Evolutionary conservation across 2,113 vertebrate genomes (phyloP).

Genomic region (Takifugu bimaculatus): DNA sequence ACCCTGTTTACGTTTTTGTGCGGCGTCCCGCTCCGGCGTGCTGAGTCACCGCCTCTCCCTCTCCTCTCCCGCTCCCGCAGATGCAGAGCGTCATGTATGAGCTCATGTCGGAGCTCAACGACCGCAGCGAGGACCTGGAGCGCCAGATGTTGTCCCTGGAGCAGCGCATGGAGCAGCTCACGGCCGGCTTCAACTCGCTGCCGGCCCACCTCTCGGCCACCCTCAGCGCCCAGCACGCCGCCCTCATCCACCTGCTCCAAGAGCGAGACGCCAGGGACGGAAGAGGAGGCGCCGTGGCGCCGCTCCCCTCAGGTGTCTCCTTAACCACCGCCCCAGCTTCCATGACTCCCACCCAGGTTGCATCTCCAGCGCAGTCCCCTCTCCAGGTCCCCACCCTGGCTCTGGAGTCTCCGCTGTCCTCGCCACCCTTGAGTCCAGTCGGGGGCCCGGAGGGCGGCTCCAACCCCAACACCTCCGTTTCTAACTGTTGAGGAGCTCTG

Average conservation of each 20-base stretch:
- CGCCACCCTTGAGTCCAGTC: constrained; percentile 76
- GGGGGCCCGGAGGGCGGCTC: constrained; percentile 79
- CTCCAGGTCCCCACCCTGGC: constrained; percentile 69
- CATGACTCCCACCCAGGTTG: constrained; percentile 40
- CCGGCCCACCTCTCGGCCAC: constrained; percentile 87
- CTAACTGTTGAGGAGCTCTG: constrained; percentile 81
- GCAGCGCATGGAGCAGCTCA: constrained; percentile 90
- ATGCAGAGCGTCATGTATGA: constrained; percentile 99
- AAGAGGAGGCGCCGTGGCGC: constrained; percentile 54
- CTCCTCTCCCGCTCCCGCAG: constrained; percentile 59
- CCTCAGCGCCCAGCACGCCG: constrained; percentile 90
- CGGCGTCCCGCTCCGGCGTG: constrained; percentile 11
- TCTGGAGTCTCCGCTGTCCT: constrained; percentile 68
- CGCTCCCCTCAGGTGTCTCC: constrained; percentile 47
- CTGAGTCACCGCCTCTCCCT: constrained; percentile 22
- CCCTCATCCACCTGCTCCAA: constrained; percentile 82
- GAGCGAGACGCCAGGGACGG: constrained; percentile 72
- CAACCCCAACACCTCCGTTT: constrained; percentile 86
- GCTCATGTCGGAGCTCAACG: constrained; percentile 95
- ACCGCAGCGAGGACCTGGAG: constrained; percentile 96
- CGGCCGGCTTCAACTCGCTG: constrained; percentile 84
- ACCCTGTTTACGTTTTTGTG: constrained; percentile 6
- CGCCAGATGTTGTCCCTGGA: constrained; percentile 94
- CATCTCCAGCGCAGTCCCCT: constrained; percentile 20
- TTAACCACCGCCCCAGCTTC: constrained; percentile 37